Conservation (phyloP, 2,888 invertebrate genomes). For the Ellobium chinense region DNA sequence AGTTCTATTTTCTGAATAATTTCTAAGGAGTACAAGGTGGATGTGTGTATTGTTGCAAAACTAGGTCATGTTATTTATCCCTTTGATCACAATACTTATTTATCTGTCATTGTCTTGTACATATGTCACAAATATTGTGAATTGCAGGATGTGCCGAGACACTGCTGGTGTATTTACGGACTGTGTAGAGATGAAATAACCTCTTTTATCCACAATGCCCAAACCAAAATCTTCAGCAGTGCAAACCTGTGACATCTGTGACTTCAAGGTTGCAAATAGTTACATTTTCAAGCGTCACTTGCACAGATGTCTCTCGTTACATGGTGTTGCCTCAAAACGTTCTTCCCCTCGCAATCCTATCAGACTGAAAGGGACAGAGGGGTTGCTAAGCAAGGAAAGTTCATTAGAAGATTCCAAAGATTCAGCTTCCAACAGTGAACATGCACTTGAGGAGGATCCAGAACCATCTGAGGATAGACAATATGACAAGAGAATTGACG, state of each 20-base stretch:
- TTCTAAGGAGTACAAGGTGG: too few species aligned
- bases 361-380: slow-evolving; percentile 40
- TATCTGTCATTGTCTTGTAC: background rate
- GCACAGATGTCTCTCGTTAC: slow-evolving; percentile 33
- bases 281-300: slow-evolving; percentile 47
- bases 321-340: slow-evolving; percentile 44
- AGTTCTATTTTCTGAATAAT: too few species aligned
- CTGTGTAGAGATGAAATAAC: background rate
- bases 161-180: background rate
- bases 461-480: too few species aligned
- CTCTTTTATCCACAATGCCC: slow-evolving; percentile 2
- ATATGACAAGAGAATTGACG: background rate
- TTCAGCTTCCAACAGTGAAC: background rate
- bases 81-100: background rate
- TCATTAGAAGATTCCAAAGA: background rate
- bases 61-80: background rate
- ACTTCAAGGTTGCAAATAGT: slow-evolving; percentile 37
- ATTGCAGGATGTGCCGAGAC: background rate
- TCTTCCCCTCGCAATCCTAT: slow-evolving; percentile 38
- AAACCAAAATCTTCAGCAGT: slow-evolving; percentile 28
- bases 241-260: slow-evolving; percentile 43
- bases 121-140: too few species aligned
- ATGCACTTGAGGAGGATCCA: background rate
- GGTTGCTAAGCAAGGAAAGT: slow-evolving; percentile 22
- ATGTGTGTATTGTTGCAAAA: too few species aligned